phyloP scores from a whole-genome alignment of 1,140 invertebrate species.

The Drosophila lowei region DNA sequence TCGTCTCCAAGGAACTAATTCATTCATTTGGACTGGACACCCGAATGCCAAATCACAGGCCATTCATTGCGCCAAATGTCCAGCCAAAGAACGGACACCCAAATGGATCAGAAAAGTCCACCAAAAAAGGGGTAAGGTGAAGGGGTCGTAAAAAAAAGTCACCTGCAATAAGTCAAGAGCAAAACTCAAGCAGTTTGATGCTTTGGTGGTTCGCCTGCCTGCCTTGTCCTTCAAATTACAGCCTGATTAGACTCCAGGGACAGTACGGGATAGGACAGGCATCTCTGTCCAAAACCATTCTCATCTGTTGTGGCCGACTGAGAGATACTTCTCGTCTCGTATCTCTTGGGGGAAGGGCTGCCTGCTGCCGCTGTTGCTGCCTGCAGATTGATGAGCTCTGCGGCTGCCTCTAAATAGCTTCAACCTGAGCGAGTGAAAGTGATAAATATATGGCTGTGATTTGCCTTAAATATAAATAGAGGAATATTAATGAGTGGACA shows the following conservation, averaged over 20 bases:
- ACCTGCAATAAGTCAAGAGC: constrained; percentile 69
- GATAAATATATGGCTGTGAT: constrained; percentile 40
- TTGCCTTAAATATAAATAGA: constrained; percentile 37
- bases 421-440: constrained; percentile 33
- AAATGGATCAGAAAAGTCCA: constrained; percentile 33
- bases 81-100: constrained; percentile 39
- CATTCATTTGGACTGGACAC: constrained; percentile 60
- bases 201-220: constrained; percentile 25
- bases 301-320: constrained; percentile 63
- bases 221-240: constrained; percentile 72
- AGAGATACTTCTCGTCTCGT: constrained; percentile 14
- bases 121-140: constrained; percentile 22
- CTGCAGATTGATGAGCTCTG: constrained; percentile 61
- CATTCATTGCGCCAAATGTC: constrained; percentile 73
- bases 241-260: constrained; percentile 77
- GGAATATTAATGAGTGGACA: constrained; percentile 4
- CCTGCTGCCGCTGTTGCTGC: neutral
- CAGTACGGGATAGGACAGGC: neutral
- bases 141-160: constrained; percentile 43
- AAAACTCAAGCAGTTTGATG: constrained; percentile 59
- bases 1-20: constrained; percentile 74
- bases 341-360: constrained; percentile 3
- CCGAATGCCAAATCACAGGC: constrained; percentile 53
- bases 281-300: constrained; percentile 31
- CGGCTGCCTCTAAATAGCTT: constrained; percentile 53